Base-by-base conservation (phyloP, 1,140 invertebrate genomes). In the Euwallacea similis region DNA sequence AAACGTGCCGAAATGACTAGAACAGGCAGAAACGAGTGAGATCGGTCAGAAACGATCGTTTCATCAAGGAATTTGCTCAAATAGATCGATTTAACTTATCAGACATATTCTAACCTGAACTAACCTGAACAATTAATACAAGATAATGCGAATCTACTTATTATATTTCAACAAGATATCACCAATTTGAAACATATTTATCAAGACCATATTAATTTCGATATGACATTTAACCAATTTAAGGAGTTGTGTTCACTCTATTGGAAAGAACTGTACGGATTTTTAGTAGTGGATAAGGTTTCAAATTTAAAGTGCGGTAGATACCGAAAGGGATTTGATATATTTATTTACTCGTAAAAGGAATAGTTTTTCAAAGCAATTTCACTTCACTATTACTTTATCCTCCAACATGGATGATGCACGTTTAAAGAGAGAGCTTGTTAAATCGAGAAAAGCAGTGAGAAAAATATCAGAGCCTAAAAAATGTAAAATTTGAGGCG, bases 141-240 rank as follows among this genome's bases (percentile, higher is more conserved):
- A 21, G 81, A 83, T 67, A 83, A 82, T 79, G 71, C 74, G 7
- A 82, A 82, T 76, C 73, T 82, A 56, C 47, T 82, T 10, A 73
- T 82, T 11, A 53, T 82, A 46, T 83, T 82, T 77, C 76, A 77
- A 75, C 81, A 82, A 78, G 80, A 82, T 79, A 76, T 77, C 54
- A 75, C 74, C 13, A 83, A 82, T 78, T 76, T 81, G 55, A 78
- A 76, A 74, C 82, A 84, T 75, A 77, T 82, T 60, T 82, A 79
- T 71, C 69, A 76, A 33, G 80, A 83, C 61, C 80, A 83, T 76
- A 75, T 81, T 41, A 77, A 76, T 61, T 72, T 74, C 9, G 79
- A 83, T 74, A 80, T 84, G 71, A 44, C 65, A 2, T 82, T 74
- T 77, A 50, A 74, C 21, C 7, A 77, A 66, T 82, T 81, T 74